A percentile compares a stretch with the other conserved stretches of the same genome.
phyloP scores from a whole-genome alignment of 2,888 invertebrate genomes.

The Scaptomyza flava region DNA sequence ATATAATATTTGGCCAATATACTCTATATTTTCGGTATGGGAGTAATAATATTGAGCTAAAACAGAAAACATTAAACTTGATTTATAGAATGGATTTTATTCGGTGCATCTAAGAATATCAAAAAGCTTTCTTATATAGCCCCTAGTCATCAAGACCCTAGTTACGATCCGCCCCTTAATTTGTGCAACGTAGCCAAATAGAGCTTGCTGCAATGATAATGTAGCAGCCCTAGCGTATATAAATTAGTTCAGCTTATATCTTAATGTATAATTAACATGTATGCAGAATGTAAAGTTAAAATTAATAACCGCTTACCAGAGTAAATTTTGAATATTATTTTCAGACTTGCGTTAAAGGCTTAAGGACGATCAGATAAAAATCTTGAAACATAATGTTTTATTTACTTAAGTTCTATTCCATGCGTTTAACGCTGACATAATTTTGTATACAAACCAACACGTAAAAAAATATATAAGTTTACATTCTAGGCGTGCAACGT shows the following conservation, averaged over 20 bases:
- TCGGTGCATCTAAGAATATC: conserved; percentile 1
- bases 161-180: conserved; percentile 68
- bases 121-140: conserved; percentile 38
- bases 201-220: conserved; percentile 36
- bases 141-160: conserved; percentile 56
- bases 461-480: no score
- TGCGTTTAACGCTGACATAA: conserved; percentile 2
- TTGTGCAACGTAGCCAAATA: conserved; percentile 30
- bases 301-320: conserved; percentile 33
- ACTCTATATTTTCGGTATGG: background rate
- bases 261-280: background rate
- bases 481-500: no score
- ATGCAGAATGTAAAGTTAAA: conserved; percentile 42
- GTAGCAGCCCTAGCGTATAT: conserved; percentile 16
- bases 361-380: conserved; percentile 31
- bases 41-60: background rate
- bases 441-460: no score
- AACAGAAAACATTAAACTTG: background rate
- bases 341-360: conserved; percentile 60
- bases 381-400: background rate
- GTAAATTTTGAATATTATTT: conserved; percentile 54
- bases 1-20: no score
- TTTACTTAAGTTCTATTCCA: conserved; percentile 4
- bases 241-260: conserved; percentile 22
- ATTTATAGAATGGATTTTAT: background rate